Evolutionary conservation across 2,113 vertebrate species (phyloP).

Genomic region (Eleginops maclovinus): DNA sequence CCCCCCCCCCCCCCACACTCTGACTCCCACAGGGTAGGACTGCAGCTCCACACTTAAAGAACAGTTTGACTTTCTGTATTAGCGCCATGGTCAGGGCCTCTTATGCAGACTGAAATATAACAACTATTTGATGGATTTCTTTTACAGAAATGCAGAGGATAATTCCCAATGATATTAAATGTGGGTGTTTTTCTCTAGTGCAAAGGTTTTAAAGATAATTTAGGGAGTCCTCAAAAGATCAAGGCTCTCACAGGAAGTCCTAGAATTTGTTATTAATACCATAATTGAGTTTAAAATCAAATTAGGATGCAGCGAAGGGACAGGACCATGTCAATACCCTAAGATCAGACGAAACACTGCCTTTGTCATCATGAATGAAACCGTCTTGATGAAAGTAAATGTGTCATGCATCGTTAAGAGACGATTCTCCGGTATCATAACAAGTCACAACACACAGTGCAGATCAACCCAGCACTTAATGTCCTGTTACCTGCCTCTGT

Average conservation of each 20-base stretch:
- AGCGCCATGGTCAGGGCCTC: constrained; percentile 15
- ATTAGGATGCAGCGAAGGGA: too few species aligned
- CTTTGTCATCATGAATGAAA: neutral
- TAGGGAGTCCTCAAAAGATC: too few species aligned
- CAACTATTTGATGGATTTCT: neutral
- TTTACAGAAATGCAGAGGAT: too few species aligned
- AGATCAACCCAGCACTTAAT: neutral
- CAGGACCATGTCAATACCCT: neutral
- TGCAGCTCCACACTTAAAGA: neutral
- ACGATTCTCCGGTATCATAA: neutral
- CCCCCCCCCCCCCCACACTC: constrained; percentile 65
- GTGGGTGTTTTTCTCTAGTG: neutral
- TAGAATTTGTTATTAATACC: neutral
- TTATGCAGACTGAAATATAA: neutral
- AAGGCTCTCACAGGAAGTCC: neutral
- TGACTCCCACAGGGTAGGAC: constrained; percentile 63
- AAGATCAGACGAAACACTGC: neutral
- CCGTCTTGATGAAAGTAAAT: neutral
- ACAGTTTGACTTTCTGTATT: constrained; percentile 35
- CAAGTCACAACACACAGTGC: neutral
- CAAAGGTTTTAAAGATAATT: too few species aligned
- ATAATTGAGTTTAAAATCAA: neutral
- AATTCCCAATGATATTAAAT: neutral
- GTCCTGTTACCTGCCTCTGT: neutral
- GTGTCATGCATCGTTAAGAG: neutral